Conservation (phyloP, 2,113 vertebrate species). For the Rallus limicola region DNA sequence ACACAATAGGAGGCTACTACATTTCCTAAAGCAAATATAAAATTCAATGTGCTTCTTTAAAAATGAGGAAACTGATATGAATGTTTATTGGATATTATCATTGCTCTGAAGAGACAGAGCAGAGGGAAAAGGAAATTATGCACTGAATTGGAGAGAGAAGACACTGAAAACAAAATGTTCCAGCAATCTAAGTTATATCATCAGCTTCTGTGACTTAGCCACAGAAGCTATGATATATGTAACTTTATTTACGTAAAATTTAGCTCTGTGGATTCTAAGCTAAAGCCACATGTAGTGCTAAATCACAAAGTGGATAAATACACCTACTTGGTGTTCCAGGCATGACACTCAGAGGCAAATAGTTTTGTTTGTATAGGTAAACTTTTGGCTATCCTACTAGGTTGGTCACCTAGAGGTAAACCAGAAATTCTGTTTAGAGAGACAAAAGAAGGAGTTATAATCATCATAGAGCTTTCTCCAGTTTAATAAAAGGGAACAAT, state of each 20-base stretch:
- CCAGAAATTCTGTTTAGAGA: not conserved
- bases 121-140: constrained; percentile 7
- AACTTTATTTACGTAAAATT: not conserved
- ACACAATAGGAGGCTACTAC: not conserved
- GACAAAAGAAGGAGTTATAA: not conserved
- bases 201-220: not conserved
- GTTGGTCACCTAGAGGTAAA: not conserved
- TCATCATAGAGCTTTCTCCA: not conserved
- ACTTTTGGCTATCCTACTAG: not conserved
- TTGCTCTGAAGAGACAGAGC: not conserved
- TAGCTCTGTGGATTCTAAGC: not conserved
- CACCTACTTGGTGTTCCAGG: not conserved
- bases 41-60: not conserved
- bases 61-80: not conserved
- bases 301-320: not conserved
- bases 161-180: constrained; percentile 14
- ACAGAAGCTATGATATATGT: not conserved
- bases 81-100: not conserved
- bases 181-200: not conserved
- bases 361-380: not conserved
- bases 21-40: not conserved
- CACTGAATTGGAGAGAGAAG: not conserved
- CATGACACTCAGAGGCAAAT: not conserved
- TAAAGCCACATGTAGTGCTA: not conserved
- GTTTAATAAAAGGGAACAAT: not conserved